Evolutionary conservation across 1,140 invertebrate genomes (phyloP), one percentile per base, ranked within the genome.

Genomic region (Belonocnema kinseyi): DNA sequence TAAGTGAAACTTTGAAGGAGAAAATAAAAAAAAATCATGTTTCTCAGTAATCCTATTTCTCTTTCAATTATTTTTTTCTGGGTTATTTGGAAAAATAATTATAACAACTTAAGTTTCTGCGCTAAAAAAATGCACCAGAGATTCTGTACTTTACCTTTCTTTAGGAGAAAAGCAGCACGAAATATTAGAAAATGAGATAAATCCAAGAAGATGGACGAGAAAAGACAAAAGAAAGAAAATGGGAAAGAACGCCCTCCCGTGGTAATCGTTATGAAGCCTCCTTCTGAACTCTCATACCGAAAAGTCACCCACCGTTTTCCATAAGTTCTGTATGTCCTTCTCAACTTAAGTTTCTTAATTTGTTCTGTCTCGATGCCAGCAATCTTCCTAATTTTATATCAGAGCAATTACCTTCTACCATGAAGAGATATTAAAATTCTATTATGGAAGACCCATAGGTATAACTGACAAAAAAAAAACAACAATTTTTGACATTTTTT

Each of bases 301-400:
- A 51, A 52, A 82, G 73, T 81, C 82, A 79, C 78, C 80, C 80
- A 82, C 79, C 82, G 81, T 84, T 86, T 83, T 82, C 80, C 81
- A 80, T 78, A 82, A 84, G 74, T 85, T 83, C 56, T 70, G 76
- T 66, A 73, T 71, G 76, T 71, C 74, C 78, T 72, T 58, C 72
- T 78, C 72, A n/a, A 70, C 78, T 26, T 78, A 85, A 85, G 82
- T 85, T 85, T 85, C 83, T 85, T 85, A 85, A 85, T 85, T 85
- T 83, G 80, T 79, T 79, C 84, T 82, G 74, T 72, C 73, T 72
- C 70, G 76, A 40, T 66, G 61, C 26, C 61, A 66, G 40, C 33
- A 46, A 66, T 66, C 61, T 66, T 40, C 13, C 61, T 40, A 66
- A 66, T 66, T 66, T n/a, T 66, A 26, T 26, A 66, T 33, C 33